A percentile compares a stretch with the other conserved stretches of the same genome.
These are phyloP conservation scores for Prionailurus bengalensis DNA, from an alignment of 2,113 vertebrate genomes.

Conservation along the genomic window DNA sequence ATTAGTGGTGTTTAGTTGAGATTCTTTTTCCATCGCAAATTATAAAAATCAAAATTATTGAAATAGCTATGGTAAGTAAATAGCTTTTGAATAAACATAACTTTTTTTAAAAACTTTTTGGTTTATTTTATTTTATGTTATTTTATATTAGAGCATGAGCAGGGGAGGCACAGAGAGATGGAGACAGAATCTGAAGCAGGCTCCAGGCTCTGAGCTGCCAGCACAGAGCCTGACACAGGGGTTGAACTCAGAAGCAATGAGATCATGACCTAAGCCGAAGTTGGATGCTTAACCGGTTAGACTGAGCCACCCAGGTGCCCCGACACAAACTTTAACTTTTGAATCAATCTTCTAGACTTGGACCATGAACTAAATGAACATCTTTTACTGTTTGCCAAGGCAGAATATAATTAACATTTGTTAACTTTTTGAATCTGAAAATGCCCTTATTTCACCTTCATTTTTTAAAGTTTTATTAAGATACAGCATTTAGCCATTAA, in stretches of 20 bases:
- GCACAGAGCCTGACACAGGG: no score
- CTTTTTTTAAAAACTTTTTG: no score
- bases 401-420: conserved; percentile 12
- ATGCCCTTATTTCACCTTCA: background rate
- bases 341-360: background rate
- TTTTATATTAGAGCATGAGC: no score
- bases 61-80: background rate
- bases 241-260: no score
- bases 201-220: no score
- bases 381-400: conserved; percentile 2
- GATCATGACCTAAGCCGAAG: no score
- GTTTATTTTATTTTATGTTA: no score
- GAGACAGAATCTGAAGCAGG: no score
- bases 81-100: background rate
- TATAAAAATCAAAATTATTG: background rate
- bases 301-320: no score
- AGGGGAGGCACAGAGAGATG: no score
- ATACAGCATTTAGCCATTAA: background rate
- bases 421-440: background rate
- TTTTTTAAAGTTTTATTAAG: background rate
- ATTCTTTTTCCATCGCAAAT: conserved; percentile 32
- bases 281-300: no score
- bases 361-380: background rate
- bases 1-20: background rate
- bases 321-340: background rate